Base-by-base conservation (phyloP, 2,797 vertebrate species). In the Pangasius macronema region DNA sequence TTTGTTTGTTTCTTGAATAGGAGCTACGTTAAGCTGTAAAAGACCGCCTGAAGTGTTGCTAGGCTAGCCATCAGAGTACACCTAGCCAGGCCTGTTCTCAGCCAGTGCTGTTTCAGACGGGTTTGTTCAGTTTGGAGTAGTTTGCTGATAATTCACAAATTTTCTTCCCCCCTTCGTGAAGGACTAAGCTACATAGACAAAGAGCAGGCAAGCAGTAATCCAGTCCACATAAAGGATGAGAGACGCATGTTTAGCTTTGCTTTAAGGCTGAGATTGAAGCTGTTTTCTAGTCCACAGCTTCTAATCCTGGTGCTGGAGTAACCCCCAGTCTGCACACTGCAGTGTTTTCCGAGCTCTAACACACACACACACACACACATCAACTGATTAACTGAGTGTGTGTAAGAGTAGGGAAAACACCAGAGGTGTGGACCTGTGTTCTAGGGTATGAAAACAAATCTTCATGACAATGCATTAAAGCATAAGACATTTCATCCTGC, bases 21-120 rank as follows among this genome's bases (percentile, higher is more conserved):
- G n/a, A 67, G 81, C 13, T 16, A 63, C 63, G 24, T 82, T n/a
- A 5, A n/a, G 30, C 57, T 46, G 4, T 51, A 14, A 42, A 61
- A 61, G 79, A 33, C 79, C 81, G 63, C 46, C 13, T 49, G 27
- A 51, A 83, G 82, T 24, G 82, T 13, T 83, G 63, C 63, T 67
- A 83, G 22, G 63, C 82, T 68, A 83, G 18, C 42, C 63, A 51
- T 83, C 18, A 51, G 61, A 18, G 7, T 3, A 51, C 3, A 68
- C n/a, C n/a, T 8, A 68, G 57, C 79, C 79, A n/a, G 82, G 82
- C 82, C 82, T 83, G 82, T 51, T 2, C 53, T 20, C 81, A 65
- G 22, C 27, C 2, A 65, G 36, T 51, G 42, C 11, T 51, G 16
- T 22, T 82, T 49, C 39, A 36, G 9, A 39, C 33, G 20, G 0